phyloP scores from a whole-genome alignment of 2,797 vertebrate genomes.

The Poecile montanus region DNA sequence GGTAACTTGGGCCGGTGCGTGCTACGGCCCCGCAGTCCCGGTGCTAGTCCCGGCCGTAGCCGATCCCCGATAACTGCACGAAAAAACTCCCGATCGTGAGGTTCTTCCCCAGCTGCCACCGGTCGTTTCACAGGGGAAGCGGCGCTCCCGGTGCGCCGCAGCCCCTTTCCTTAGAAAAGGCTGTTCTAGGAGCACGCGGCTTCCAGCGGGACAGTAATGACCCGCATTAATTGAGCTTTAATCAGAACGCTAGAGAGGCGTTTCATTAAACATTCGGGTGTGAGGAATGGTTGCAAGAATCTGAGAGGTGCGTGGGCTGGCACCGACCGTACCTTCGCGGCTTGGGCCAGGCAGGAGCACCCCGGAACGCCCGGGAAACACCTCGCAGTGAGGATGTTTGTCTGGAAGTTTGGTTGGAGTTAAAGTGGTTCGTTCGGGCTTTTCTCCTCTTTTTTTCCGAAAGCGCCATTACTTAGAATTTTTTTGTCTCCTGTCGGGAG shows the following conservation, averaged over 20 bases:
- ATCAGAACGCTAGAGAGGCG: conserved; percentile 26
- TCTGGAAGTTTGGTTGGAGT: background rate
- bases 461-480: background rate
- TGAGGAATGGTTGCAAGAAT: background rate
- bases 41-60: background rate
- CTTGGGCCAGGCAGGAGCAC: background rate
- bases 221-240: conserved; percentile 37
- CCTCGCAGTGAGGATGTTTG: background rate
- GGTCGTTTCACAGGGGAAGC: background rate
- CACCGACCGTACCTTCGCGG: background rate
- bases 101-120: background rate
- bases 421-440: background rate
- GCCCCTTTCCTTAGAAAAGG: background rate
- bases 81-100: background rate
- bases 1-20: background rate
- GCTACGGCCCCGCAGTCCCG: background rate
- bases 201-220: background rate
- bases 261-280: background rate
- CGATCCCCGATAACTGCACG: no score
- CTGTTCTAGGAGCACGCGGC: background rate
- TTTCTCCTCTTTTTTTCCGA: fast-evolving
- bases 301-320: background rate
- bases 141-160: background rate
- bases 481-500: background rate
- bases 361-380: background rate